Conservation (phyloP, 2,888 invertebrate species). For the Drosophila suboccidentalis region DNA sequence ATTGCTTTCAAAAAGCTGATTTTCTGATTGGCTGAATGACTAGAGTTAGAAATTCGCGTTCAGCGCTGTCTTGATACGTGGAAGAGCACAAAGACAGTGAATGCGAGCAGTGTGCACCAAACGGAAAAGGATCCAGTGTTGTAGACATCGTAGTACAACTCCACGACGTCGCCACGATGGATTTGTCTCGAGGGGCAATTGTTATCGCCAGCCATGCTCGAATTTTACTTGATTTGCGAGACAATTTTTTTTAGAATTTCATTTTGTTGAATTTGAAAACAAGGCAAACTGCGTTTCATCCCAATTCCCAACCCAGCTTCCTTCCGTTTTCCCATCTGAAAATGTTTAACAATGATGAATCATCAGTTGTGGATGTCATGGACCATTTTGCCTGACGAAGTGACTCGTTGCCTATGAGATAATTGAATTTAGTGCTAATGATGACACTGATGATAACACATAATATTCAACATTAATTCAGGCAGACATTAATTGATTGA, state of each 20-base stretch:
- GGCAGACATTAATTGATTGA: slow-evolving; percentile 80
- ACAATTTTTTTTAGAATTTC: slow-evolving; percentile 13
- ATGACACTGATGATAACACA: slow-evolving; percentile 75
- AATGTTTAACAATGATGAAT: slow-evolving; percentile 71
- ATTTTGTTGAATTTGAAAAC: slow-evolving; percentile 13
- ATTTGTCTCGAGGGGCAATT: neutral
- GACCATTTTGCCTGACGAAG: slow-evolving; percentile 10
- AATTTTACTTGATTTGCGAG: slow-evolving; percentile 1
- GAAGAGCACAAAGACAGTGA: slow-evolving; percentile 30
- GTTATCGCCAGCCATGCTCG: slow-evolving; percentile 17
- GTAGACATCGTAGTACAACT: slow-evolving; percentile 55
- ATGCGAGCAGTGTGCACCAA: slow-evolving; percentile 40
- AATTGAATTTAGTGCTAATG: slow-evolving; percentile 81
- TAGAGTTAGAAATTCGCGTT: neutral
- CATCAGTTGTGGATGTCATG: slow-evolving; percentile 34
- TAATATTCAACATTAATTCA: slow-evolving; percentile 77
- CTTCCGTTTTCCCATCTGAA: neutral
- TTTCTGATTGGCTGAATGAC: neutral
- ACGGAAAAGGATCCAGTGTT: slow-evolving; percentile 31
- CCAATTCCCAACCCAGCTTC: neutral
- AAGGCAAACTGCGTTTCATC: slow-evolving; percentile 2
- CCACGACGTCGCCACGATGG: slow-evolving; percentile 38
- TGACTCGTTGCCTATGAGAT: slow-evolving; percentile 24
- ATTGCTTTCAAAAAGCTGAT: neutral
- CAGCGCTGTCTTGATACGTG: slow-evolving; percentile 7